A percentile compares a stretch with the other conserved stretches of the same genome.
Evolutionary conservation across 2,113 vertebrate species (phyloP).

Genomic region (Myxocyprinus asiaticus): DNA sequence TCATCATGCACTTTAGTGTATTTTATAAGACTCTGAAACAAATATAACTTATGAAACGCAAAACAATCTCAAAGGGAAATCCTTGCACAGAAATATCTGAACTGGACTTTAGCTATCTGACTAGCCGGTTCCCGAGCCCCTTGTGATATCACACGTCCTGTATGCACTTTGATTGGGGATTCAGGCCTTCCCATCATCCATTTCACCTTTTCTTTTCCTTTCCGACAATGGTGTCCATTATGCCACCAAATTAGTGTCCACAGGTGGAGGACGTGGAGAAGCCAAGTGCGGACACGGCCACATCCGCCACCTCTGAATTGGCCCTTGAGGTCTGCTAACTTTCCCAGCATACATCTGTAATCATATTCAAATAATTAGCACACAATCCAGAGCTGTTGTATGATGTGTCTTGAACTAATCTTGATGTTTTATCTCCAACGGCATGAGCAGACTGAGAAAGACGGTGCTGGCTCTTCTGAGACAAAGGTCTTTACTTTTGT

Average conservation of each 20-base stretch:
- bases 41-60: no score
- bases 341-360: conserved; percentile 61
- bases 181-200: conserved; percentile 73
- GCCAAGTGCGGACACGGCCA: conserved; percentile 67
- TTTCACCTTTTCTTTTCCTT: conserved; percentile 70
- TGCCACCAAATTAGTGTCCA: conserved; percentile 61
- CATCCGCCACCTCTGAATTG: conserved; percentile 61
- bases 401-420: conserved; percentile 26
- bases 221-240: conserved; percentile 72
- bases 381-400: neutral
- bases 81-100: no score
- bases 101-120: no score
- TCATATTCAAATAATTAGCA: neutral
- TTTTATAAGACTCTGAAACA: no score
- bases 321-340: conserved; percentile 82
- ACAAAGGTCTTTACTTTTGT: conserved; percentile 61
- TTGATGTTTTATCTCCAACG: conserved; percentile 40
- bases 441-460: conserved; percentile 65
- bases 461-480: conserved; percentile 63
- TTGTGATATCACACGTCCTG: conserved; percentile 18
- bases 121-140: neutral
- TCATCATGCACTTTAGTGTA: no score
- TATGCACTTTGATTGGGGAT: conserved; percentile 48
- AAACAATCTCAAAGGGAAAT: no score
- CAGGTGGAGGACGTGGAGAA: conserved; percentile 78